Conservation (phyloP, 2,113 vertebrate species). For the Cacatua alba region DNA sequence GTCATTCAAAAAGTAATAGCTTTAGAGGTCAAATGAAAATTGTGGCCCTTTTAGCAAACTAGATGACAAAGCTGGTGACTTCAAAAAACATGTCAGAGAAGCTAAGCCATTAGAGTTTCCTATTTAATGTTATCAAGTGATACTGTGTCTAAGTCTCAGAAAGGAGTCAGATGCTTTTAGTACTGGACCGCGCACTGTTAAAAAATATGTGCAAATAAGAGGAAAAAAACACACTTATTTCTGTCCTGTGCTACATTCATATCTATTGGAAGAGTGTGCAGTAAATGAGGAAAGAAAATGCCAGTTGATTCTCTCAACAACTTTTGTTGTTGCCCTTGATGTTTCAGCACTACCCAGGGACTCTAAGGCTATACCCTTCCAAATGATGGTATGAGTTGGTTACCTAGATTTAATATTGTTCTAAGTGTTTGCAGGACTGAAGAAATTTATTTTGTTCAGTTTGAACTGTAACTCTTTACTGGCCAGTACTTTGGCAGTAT, state of each 20-base stretch:
- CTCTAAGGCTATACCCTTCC: neutral
- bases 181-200: neutral
- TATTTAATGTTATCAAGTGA: neutral
- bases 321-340: neutral
- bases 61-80: neutral
- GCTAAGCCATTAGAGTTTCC: neutral
- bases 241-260: fast-evolving
- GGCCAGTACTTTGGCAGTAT: neutral
- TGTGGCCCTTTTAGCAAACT: neutral
- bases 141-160: neutral
- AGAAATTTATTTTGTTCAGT: neutral
- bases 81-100: neutral
- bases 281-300: neutral
- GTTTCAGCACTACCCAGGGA: neutral
- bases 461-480: neutral
- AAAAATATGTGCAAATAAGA: neutral
- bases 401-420: neutral
- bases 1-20: neutral
- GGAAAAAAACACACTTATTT: neutral
- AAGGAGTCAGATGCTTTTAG: neutral
- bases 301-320: neutral
- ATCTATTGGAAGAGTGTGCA: neutral
- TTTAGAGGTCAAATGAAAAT: neutral
- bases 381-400: neutral
- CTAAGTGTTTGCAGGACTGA: neutral